Base-by-base conservation (phyloP, 2,113 vertebrate genomes). In the Furnarius figulus region DNA sequence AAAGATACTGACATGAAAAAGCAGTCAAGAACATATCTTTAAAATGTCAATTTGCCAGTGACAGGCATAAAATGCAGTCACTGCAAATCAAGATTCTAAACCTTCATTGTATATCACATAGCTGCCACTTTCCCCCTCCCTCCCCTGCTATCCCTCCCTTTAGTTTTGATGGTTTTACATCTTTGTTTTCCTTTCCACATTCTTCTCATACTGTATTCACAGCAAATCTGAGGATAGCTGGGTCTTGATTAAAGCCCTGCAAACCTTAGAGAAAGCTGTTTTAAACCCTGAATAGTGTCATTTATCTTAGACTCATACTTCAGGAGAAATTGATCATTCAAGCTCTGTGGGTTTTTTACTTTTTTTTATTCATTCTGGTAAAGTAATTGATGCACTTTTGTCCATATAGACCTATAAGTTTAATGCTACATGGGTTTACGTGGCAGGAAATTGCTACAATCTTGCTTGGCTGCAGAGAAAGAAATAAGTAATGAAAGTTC, bases 1-100 rank as follows among this genome's bases (percentile, higher is more conserved):
- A 97, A 96, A 94, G 94, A 94, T 90, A 95, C 84, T 96, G 87
- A 95, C 87, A 89, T 85, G 92, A 96, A 96, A 97, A 97, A 95
- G 93, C 90, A 94, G 86, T 94, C 93, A 92, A 52, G 92, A 96
- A 95, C 73, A 39, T 88, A 96, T 96, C 97, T 97, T 95, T 92
- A 93, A 96, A 93, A 95, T 92, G 94, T 95, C 95, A 96, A 16
- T 94, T 95, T 96, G 86, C 50, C 71, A 93, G 86, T 95, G 97
- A 97, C 96, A 97, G 82, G 93, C 91, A 95, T 70, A 77, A 96
- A 97, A 93, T 93, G 91, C 93, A 94, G 86, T 85, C 84, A 73
- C 74, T 95, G 94, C 90, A 95, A 89, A 93, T 89, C 83, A 87
- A 87, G 85, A 55, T 61, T 91, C 85, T 66, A 87, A 95, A 75